These are phyloP conservation scores for Vulpes ferrilata DNA, from an alignment of 2,113 vertebrate genomes.

Conservation along the genomic window DNA sequence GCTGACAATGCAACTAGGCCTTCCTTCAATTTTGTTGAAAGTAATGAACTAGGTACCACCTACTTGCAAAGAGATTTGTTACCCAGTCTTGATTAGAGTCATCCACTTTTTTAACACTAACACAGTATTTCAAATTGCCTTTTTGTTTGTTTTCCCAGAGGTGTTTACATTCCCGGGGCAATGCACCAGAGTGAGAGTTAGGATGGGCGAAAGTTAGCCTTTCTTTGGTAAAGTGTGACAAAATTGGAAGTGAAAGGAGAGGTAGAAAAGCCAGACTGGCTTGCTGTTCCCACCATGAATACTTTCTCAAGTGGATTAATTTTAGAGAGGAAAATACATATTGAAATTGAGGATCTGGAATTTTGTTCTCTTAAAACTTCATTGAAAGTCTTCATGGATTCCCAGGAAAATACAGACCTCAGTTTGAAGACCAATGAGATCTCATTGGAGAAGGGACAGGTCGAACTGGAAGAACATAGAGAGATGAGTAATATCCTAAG, in stretches of 20 bases:
- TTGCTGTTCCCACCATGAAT: background rate
- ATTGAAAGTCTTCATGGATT: slow-evolving; percentile 24
- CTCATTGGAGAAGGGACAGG: background rate
- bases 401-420: background rate
- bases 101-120: background rate
- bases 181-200: background rate
- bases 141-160: slow-evolving; percentile 46
- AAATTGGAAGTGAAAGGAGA: background rate
- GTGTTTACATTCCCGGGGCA: background rate
- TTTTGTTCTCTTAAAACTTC: background rate
- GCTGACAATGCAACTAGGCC: background rate
- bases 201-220: background rate
- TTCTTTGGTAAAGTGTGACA: background rate
- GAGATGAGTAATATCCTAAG: background rate
- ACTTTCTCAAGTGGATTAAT: background rate
- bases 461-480: background rate
- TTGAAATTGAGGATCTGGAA: background rate
- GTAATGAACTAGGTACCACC: background rate
- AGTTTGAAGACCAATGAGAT: background rate
- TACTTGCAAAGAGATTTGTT: slow-evolving; percentile 50
- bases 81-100: slow-evolving; percentile 42
- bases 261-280: background rate
- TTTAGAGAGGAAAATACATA: background rate
- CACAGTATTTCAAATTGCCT: slow-evolving; percentile 54
- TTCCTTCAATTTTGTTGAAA: slow-evolving; percentile 48